Percentiles rank a stretch among this genome's conserved stretches.
Conservation (phyloP, 2,888 invertebrate genomes). For the Phaonia tiefii region DNA sequence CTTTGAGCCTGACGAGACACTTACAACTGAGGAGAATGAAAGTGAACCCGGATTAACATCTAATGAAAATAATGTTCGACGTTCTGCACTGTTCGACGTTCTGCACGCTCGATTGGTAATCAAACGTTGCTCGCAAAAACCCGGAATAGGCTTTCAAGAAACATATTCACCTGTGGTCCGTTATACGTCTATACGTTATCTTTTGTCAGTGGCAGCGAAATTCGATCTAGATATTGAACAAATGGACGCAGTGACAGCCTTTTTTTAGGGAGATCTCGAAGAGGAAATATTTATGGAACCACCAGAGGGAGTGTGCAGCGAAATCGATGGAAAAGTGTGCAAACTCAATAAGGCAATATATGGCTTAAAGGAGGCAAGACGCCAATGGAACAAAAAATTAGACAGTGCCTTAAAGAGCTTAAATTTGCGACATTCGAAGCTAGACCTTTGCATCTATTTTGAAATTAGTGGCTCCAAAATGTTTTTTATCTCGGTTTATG, state of each 20-base stretch:
- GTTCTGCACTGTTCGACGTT: too few relatives aligned
- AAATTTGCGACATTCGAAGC: slow-evolving; percentile 28
- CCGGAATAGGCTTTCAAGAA: too few relatives aligned
- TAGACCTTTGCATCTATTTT: slow-evolving; percentile 45
- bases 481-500: slow-evolving; percentile 11
- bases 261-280: slow-evolving; percentile 27
- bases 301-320: slow-evolving; percentile 21
- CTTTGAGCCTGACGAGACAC: slow-evolving; percentile 7
- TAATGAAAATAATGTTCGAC: neutral
- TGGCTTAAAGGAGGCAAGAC: slow-evolving; percentile 61
- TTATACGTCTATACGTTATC: slow-evolving; percentile 20
- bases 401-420: slow-evolving; percentile 53
- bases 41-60: neutral
- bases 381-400: slow-evolving; percentile 65
- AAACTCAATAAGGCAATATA: slow-evolving; percentile 32
- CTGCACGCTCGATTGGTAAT: too few relatives aligned
- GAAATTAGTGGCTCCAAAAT: neutral
- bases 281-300: slow-evolving; percentile 39
- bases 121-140: too few relatives aligned
- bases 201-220: slow-evolving; percentile 29
- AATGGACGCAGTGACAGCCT: slow-evolving; percentile 37
- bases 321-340: slow-evolving; percentile 9
- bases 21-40: neutral
- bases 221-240: slow-evolving; percentile 33
- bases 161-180: too few relatives aligned